phyloP scores from a whole-genome alignment of 2,113 vertebrate genomes.

The Pelecanoides urinatrix region DNA sequence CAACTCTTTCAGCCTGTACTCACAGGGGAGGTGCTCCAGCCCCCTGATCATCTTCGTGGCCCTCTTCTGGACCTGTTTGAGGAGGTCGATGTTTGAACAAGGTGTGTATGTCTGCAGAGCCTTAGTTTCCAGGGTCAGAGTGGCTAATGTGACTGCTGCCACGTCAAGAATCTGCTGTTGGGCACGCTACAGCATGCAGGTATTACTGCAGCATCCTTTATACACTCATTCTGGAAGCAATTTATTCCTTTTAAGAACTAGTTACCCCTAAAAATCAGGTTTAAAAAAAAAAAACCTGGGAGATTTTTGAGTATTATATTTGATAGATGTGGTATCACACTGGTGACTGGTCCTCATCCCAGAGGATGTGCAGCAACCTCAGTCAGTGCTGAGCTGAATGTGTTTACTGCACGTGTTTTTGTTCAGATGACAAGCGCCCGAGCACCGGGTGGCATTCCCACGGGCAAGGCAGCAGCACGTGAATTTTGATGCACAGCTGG shows the following conservation, averaged over 20 bases:
- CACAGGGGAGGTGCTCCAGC: accelerated
- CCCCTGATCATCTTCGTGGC: neutral
- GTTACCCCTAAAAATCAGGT: neutral
- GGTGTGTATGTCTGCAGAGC: neutral
- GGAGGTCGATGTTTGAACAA: neutral
- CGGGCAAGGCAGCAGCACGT: conserved; percentile 20
- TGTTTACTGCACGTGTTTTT: neutral
- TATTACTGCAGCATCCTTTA: neutral
- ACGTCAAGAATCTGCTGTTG: neutral
- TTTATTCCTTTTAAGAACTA: neutral
- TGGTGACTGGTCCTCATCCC: neutral
- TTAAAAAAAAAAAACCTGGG: neutral
- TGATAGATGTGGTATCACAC: neutral
- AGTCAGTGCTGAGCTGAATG: neutral
- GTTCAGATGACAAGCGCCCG: conserved; percentile 8
- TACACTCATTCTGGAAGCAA: neutral
- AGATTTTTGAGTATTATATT: neutral
- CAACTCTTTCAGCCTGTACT: neutral
- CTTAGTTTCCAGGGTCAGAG: neutral
- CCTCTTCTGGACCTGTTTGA: accelerated
- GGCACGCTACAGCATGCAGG: neutral
- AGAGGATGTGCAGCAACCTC: neutral
- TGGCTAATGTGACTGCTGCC: neutral
- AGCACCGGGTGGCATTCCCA: neutral
- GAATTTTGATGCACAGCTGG: conserved; percentile 36